Base-by-base conservation (phyloP, 2,888 invertebrate genomes). In the Eupithecia dodoneata region DNA sequence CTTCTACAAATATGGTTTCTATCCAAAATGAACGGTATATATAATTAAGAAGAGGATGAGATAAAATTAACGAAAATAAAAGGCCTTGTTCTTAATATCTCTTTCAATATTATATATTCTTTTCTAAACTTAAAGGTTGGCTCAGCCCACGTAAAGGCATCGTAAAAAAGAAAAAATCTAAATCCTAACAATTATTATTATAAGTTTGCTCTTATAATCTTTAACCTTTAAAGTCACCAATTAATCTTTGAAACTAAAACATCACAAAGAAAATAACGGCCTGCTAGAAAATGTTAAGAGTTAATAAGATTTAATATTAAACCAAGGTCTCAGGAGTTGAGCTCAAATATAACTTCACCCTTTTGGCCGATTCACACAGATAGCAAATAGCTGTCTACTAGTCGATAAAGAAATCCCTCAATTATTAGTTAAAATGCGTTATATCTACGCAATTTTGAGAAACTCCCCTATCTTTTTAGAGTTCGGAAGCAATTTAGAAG, bases 301-400 rank as follows among this genome's bases (percentile, higher is more conserved):
- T 78, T 74, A 77, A 80, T 75, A 79, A 63, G 69, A 79, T 79
- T 81, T 71, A 81, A 79, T 81, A 79, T 77, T 77, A 77, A 80
- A 74, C 75, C 79, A 76, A 80, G 79, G 78, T 79, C 74, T 67
- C 65, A 66, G 66, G 76, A 74, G 75, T 80, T 75, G 13, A 65
- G 77, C 66, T 73, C 71, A 74, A 69, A 72, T 74, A 69, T 75
- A 76, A 76, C 77, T 76, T 63, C 75, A 75, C 77, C 74, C 52
- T 72, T 76, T 69, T 63, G 59, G 15, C 45, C 1, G 5, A 70
- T 72, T 70, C 44, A 65, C n/a, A 70, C 47, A 71, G 72, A 72
- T 65, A 69, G 10, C 71, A 3, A 9, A n/a, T 18, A 52, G 2
- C 4, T 0, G 12, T 49, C 13, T 12, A 30, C 30, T 1, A 30